phyloP scores from a whole-genome alignment of 1,140 invertebrate species.

The Ooceraea biroi region DNA sequence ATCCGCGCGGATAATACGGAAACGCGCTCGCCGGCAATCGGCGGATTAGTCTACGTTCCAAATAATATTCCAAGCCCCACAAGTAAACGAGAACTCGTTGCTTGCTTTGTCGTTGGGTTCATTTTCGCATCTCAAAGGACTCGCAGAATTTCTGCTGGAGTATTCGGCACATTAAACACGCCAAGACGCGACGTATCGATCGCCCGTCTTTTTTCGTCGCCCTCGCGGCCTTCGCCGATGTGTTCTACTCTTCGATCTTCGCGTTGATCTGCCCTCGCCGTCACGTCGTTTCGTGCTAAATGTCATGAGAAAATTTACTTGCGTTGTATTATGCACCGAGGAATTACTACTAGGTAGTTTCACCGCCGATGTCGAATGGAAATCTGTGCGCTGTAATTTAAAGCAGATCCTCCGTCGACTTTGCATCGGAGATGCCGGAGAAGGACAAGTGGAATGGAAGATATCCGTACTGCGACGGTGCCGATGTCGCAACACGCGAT shows the following conservation, averaged over 20 bases:
- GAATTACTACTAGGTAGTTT: background rate
- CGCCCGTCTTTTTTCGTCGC: background rate
- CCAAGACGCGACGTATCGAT: constrained; percentile 26
- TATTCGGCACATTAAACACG: background rate
- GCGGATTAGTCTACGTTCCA: too few relatives aligned
- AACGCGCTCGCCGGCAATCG: too few relatives aligned
- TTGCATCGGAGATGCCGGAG: too few relatives aligned
- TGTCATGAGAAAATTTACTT: constrained; percentile 25
- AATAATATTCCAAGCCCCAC: background rate
- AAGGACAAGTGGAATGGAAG: background rate
- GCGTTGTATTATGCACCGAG: constrained; percentile 3
- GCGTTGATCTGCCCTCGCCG: too few relatives aligned
- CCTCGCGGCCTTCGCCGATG: background rate
- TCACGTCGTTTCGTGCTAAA: background rate
- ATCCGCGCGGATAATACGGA: too few relatives aligned
- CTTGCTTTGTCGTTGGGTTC: background rate
- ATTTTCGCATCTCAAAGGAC: background rate
- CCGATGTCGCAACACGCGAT: constrained; percentile 9
- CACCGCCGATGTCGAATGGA: background rate
- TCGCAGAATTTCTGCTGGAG: background rate
- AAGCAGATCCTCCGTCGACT: constrained; percentile 2
- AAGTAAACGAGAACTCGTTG: background rate
- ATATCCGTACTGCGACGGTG: background rate
- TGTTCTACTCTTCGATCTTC: too few relatives aligned
- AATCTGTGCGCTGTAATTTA: constrained; percentile 33